phyloP scores from a whole-genome alignment of 2,888 invertebrate species.

The Chymomyza procnemis region DNA sequence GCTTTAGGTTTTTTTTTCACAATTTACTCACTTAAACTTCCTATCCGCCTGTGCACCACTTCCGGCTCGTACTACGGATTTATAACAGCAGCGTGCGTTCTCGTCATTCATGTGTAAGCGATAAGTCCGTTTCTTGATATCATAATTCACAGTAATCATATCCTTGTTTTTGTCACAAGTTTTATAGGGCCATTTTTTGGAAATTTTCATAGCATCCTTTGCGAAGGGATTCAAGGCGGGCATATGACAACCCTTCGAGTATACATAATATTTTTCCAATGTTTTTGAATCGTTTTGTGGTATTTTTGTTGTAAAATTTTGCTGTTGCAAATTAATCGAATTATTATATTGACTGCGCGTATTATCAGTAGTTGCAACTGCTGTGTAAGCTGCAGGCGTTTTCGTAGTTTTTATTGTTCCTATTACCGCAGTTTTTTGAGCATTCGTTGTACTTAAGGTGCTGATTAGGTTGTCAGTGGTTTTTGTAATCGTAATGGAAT shows the following conservation, averaged over 20 bases:
- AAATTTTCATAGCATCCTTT: slow-evolving; percentile 78
- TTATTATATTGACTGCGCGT: background rate
- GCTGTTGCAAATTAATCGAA: background rate
- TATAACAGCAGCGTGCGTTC: slow-evolving; percentile 71
- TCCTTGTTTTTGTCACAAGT: slow-evolving; percentile 78
- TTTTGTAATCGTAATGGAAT: too few species aligned
- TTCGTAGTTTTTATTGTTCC: background rate
- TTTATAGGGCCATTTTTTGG: slow-evolving; percentile 79
- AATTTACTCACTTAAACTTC: slow-evolving; percentile 57
- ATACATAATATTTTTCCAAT: slow-evolving; percentile 68
- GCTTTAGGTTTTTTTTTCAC: background rate
- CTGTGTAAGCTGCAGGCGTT: background rate
- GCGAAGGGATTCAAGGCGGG: slow-evolving; percentile 82
- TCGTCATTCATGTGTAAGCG: slow-evolving; percentile 56
- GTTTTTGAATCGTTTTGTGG: background rate
- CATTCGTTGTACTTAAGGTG: background rate
- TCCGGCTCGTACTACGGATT: slow-evolving; percentile 67
- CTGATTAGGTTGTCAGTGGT: too few species aligned
- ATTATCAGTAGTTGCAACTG: background rate
- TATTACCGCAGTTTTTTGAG: background rate
- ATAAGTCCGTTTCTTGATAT: slow-evolving; percentile 48
- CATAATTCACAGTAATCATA: slow-evolving; percentile 61
- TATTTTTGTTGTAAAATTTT: background rate
- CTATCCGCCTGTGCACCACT: slow-evolving; percentile 57
- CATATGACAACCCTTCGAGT: slow-evolving; percentile 82